These are phyloP conservation scores for Papilio protenor DNA, from an alignment of 2,888 invertebrate genomes.

Conservation along the genomic window DNA sequence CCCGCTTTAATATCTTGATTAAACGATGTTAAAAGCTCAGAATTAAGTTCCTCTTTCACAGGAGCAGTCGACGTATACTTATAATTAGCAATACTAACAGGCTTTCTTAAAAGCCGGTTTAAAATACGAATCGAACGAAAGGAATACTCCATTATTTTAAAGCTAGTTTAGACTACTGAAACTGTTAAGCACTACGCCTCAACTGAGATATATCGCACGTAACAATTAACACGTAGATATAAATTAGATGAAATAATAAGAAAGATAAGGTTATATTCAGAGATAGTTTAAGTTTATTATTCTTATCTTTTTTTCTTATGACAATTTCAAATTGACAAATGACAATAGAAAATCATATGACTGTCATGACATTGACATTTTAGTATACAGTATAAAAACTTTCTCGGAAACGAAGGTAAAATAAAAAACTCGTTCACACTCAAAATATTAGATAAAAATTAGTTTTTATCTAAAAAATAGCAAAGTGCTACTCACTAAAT, in stretches of 20 bases:
- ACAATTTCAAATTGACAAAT: not conserved
- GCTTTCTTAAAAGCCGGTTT: constrained; percentile 71
- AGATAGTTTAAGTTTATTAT: constrained; percentile 24
- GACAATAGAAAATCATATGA: constrained; percentile 10
- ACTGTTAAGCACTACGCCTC: not conserved
- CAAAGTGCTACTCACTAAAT: no score
- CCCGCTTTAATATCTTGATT: constrained; percentile 73
- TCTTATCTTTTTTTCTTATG: constrained; percentile 26
- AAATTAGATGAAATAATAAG: constrained; percentile 20
- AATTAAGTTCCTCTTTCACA: constrained; percentile 67
- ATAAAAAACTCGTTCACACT: no score
- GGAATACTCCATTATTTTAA: constrained; percentile 64
- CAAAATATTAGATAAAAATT: no score
- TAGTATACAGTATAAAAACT: not conserved
- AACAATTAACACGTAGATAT: constrained; percentile 25
- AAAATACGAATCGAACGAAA: constrained; percentile 63
- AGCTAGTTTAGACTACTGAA: not conserved
- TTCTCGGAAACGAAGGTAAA: not conserved
- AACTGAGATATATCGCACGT: not conserved
- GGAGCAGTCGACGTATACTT: constrained; percentile 63
- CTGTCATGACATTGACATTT: not conserved
- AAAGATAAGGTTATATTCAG: constrained; percentile 34
- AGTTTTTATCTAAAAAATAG: no score
- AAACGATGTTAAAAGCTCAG: constrained; percentile 65
- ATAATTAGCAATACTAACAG: constrained; percentile 57